phyloP scores from a whole-genome alignment of 2,888 invertebrate species.

The Erebia palarica region DNA sequence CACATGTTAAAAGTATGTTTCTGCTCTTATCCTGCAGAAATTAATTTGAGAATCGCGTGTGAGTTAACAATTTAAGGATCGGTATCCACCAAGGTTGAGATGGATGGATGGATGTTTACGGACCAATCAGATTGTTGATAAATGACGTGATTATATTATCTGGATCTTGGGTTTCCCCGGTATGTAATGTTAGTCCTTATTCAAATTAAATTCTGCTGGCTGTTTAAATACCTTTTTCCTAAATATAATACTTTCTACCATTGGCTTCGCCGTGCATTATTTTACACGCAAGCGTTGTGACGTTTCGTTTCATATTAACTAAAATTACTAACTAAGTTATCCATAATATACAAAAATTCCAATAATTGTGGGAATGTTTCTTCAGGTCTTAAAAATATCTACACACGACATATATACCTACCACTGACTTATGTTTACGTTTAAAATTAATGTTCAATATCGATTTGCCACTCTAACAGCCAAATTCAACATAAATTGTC shows the following conservation, averaged over 20 bases:
- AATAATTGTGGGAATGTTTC: constrained; percentile 11
- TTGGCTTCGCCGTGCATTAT: background rate
- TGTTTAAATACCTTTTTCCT: background rate
- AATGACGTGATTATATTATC: too few species aligned
- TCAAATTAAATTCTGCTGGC: background rate
- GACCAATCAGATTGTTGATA: too few species aligned
- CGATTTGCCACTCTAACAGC: constrained; percentile 5
- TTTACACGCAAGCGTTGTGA: constrained; percentile 9
- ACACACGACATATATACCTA: constrained; percentile 5
- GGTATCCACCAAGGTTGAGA: too few species aligned
- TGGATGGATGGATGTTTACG: too few species aligned
- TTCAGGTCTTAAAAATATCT: background rate
- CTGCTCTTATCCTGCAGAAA: background rate
- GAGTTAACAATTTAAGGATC: too few species aligned
- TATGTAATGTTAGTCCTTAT: background rate
- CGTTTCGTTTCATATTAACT: background rate
- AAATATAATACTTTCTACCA: background rate
- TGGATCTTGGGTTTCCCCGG: too few species aligned
- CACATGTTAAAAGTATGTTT: too few species aligned
- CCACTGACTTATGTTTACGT: constrained; percentile 7
- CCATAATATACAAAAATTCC: background rate
- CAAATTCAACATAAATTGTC: too few species aligned
- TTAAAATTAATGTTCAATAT: background rate
- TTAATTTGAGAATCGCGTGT: background rate
- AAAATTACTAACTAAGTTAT: background rate